phyloP scores from a whole-genome alignment of 2,888 invertebrate species.

The Spodoptera picta region DNA sequence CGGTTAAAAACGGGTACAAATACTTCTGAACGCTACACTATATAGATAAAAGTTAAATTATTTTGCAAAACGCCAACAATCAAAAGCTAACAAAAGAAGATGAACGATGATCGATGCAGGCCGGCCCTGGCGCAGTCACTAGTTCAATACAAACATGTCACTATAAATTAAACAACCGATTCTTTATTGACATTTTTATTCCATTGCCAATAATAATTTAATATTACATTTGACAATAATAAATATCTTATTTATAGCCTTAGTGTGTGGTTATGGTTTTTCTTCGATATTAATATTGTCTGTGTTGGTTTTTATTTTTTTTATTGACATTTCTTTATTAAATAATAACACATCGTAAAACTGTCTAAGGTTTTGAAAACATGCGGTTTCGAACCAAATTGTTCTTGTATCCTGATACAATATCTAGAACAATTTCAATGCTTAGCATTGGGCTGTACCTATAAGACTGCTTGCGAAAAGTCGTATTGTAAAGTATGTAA shows the following conservation, averaged over 20 bases:
- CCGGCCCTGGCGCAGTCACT: conserved; percentile 49
- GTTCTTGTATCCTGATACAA: too few species aligned
- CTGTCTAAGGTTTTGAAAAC: neutral
- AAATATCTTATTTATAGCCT: conserved; percentile 47
- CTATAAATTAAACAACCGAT: conserved; percentile 67
- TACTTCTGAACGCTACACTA: too few species aligned
- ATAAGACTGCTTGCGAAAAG: too few species aligned
- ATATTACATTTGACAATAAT: conserved; percentile 51
- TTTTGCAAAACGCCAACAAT: conserved; percentile 24
- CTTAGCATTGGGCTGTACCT: too few species aligned
- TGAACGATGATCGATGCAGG: conserved; percentile 57
- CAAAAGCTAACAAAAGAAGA: conserved; percentile 47
- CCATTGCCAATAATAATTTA: conserved; percentile 65
- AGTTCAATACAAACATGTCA: conserved; percentile 62
- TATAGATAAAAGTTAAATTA: neutral
- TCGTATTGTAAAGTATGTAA: too few species aligned
- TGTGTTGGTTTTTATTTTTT: conserved; percentile 16
- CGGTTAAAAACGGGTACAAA: too few species aligned
- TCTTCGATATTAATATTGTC: conserved; percentile 25
- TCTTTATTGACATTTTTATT: conserved; percentile 68
- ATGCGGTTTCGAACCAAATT: too few species aligned
- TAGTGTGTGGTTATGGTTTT: conserved; percentile 39
- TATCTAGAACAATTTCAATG: too few species aligned
- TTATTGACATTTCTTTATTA: conserved; percentile 7
- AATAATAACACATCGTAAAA: conserved; percentile 18